Evolutionary conservation across 2,888 invertebrate genomes (phyloP), one percentile per base, ranked within the genome.

Genomic region (Perithous albicinctus): DNA sequence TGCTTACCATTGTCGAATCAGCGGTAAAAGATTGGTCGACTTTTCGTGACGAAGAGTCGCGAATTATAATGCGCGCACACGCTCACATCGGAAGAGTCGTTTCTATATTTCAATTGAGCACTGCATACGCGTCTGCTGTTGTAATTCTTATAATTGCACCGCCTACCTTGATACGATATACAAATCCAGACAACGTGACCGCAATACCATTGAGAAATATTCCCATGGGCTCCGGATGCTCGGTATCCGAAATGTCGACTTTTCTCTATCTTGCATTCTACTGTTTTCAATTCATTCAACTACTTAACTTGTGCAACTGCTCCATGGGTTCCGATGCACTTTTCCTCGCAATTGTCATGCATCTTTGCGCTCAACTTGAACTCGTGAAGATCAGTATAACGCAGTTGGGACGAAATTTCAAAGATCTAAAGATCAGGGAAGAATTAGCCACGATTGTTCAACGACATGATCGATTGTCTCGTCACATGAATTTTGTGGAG

Each of bases 341-440:
- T 5, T 77, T 74, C 20, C 80, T 84, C 15, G 77, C 66, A 2
- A 23, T 84, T n/a, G 69, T 63, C 5, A 77, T 84, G 74, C 79
- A 84, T 75, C 23, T 82, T n/a, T 82, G 81, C 46, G 82, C 79
- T 41, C 84, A 84, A 59, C 46, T 81, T 2, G 63, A 82, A 23
- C 29, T 81, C 10, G 69, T 84, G 6, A 48, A 48, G 15, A 23
- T 26, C 20, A 10, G 38, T 10, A 69, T 76, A 6, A 6, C 38
- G 8, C 38, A 26, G 20, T 61, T 76, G 26, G 76, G 67, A 10
- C 32, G 23, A 4, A 7, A 48, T 35, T 5, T 0, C 2, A n/a
- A n/a, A n/a, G 15, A 32, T 6, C 32, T 38, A 35, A n/a, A n/a
- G 1, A 23, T 26, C 4, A 18, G 10, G 7, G 12, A 29, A n/a